Base-by-base conservation (phyloP, 2,797 vertebrate genomes). In the Margarornis squamiger region DNA sequence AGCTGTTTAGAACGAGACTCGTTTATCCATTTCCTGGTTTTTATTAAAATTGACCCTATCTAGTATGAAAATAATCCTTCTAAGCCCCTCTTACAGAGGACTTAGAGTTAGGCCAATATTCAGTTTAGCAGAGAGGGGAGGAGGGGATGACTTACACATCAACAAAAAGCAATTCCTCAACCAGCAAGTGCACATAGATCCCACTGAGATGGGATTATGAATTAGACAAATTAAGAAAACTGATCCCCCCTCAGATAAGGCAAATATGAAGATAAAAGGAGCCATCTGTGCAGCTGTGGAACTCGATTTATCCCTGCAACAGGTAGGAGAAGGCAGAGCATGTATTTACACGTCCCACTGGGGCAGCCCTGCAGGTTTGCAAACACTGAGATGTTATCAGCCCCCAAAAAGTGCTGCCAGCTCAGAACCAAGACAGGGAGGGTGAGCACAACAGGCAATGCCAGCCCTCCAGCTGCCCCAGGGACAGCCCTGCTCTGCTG, bases 21-120 rank as follows among this genome's bases (percentile, higher is more conserved):
- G 13, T n/a, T 88, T 48, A 77, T 62, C 66, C 76, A 45, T 32
- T 78, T 46, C 32, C 22, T 18, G 19, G 5, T 54, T 89, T 86
- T 76, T 74, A 92, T 89, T 89, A 92, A 95, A 95, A 96, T 76
- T 95, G 95, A 95, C 95, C 71, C 66, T 89, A 82, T 93, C 66
- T 62, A 58, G 34, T 48, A 89, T 16, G 46, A 93, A 92, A 89
- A 92, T 91, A 96, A 96, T 96, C 92, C 86, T 43, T n/a, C 76
- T 96, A 94, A 94, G 27, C 58, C 49, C 86, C 86, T 96, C 91
- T 94, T 95, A 95, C 23, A 57, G 49, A 41, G 36, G 79, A 57
- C 68, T 95, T 92, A 55, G 15, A 86, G 86, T 66, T 73, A 94
- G 90, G 93, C 83, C 80, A 90, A 95, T 92, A 95, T 81, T 92